A percentile compares a stretch with the other conserved stretches of the same genome.
Conservation (phyloP, 2,113 vertebrate species). For the Sorex fumeus region DNA sequence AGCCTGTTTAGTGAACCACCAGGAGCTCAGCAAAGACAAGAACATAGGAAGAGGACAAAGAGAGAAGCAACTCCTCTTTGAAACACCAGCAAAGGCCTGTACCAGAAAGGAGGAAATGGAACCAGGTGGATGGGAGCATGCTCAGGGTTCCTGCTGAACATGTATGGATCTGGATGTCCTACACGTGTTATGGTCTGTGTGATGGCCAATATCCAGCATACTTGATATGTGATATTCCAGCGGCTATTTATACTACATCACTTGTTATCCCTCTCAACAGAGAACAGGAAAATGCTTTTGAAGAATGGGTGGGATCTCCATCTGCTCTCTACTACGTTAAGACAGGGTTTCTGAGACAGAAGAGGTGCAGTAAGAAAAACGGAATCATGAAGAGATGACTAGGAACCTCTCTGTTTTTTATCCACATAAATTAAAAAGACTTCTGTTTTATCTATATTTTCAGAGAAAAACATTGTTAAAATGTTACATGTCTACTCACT, state of each 20-base stretch:
- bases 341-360: not conserved
- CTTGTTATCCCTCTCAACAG: not conserved
- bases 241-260: accelerated
- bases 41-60: accelerated
- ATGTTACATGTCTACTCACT: not conserved
- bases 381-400: not conserved
- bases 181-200: too few species aligned
- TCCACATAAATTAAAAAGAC: too few species aligned
- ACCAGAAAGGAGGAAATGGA: too few species aligned
- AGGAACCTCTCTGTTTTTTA: not conserved
- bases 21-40: not conserved
- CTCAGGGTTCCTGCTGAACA: not conserved
- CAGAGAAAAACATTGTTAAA: not conserved
- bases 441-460: not conserved
- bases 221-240: too few species aligned
- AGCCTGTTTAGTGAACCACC: accelerated
- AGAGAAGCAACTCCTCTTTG: not conserved
- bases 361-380: not conserved
- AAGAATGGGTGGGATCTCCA: not conserved
- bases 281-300: not conserved
- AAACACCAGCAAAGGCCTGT: not conserved
- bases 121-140: too few species aligned
- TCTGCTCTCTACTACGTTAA: not conserved
- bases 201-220: not conserved
- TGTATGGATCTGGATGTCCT: too few species aligned